Evolutionary conservation across 2,888 invertebrate species (phyloP).

Genomic region (Monochamus alternatus): DNA sequence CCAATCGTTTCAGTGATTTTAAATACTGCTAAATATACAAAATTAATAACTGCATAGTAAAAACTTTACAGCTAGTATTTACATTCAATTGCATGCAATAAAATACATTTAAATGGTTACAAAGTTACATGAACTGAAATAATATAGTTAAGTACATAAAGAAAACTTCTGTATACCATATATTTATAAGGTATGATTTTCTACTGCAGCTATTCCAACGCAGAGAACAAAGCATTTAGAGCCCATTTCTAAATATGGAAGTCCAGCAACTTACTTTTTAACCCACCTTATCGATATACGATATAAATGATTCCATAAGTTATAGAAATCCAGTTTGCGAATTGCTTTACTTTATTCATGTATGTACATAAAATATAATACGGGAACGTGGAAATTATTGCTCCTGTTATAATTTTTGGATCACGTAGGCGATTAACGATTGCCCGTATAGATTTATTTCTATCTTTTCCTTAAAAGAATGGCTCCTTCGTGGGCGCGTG

Average conservation of each 20-base stretch:
- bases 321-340: neutral
- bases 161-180: too few relatives aligned
- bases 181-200: too few relatives aligned
- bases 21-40: too few relatives aligned
- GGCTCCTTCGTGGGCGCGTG: neutral
- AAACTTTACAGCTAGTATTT: too few relatives aligned
- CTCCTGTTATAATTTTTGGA: neutral
- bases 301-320: neutral
- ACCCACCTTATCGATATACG: neutral
- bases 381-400: neutral
- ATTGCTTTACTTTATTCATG: neutral
- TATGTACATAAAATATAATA: neutral
- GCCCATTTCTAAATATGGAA: neutral
- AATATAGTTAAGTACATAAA: too few relatives aligned
- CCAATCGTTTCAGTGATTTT: too few relatives aligned
- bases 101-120: too few relatives aligned
- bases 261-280: neutral
- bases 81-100: too few relatives aligned
- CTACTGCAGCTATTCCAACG: too few relatives aligned
- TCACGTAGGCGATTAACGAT: neutral
- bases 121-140: too few relatives aligned
- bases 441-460: neutral
- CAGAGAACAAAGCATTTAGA: neutral
- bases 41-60: too few relatives aligned
- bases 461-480: neutral